A percentile compares a stretch with the other conserved stretches of the same genome.
phyloP scores from a whole-genome alignment of 2,797 vertebrate species.

The Aldrovandia affinis region DNA sequence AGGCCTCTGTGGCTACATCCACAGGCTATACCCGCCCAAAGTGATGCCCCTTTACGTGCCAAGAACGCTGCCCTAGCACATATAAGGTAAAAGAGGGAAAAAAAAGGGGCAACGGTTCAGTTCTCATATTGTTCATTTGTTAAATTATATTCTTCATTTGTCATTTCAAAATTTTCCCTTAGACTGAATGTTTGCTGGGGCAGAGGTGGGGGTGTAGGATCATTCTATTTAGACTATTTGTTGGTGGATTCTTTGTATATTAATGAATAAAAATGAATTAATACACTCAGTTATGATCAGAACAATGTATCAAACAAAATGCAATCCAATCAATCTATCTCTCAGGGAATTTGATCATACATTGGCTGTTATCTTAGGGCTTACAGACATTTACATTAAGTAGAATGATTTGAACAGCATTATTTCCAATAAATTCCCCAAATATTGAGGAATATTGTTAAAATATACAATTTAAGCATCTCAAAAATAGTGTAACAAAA shows the following conservation, averaged over 20 bases:
- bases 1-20: conserved; percentile 55
- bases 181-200: not conserved
- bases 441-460: not conserved
- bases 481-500: not conserved
- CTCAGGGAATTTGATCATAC: too few relatives aligned
- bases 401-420: not conserved
- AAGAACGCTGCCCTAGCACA: conserved; percentile 35
- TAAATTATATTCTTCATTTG: conserved; percentile 6
- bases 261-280: too few relatives aligned
- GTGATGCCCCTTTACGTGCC: conserved; percentile 55
- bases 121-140: conserved; percentile 8
- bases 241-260: not conserved
- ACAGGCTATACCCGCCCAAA: conserved; percentile 66
- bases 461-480: not conserved
- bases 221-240: not conserved
- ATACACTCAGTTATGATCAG: too few relatives aligned
- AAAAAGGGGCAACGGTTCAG: not conserved
- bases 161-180: not conserved
- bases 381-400: too few relatives aligned
- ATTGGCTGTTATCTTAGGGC: too few relatives aligned
- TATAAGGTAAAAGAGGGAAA: conserved; percentile 24
- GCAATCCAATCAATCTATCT: too few relatives aligned
- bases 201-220: not conserved
- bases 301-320: too few relatives aligned
- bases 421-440: not conserved